phyloP scores from a whole-genome alignment of 1,140 invertebrate species.

The Micrasema minimum region DNA sequence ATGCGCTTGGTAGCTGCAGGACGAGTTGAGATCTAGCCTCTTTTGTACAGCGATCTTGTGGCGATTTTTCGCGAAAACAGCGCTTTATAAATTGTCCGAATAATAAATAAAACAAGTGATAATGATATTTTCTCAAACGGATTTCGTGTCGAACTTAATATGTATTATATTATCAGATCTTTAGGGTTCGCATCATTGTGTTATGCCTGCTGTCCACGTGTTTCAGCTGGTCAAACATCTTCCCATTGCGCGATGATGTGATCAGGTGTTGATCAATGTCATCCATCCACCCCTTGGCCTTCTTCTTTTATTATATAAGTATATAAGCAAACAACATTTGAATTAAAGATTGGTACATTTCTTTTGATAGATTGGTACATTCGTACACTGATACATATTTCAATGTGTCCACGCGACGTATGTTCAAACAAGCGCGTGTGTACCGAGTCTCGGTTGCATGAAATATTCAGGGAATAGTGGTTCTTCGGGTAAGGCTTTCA shows the following conservation, averaged over 20 bases:
- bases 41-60: too few relatives aligned
- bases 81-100: too few relatives aligned
- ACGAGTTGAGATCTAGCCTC: too few relatives aligned
- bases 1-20: too few relatives aligned
- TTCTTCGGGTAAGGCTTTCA: too few relatives aligned
- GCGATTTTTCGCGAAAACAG: too few relatives aligned
- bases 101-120: too few relatives aligned
- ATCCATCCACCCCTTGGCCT: constrained; percentile 21
- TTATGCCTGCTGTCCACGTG: background rate
- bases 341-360: constrained; percentile 30
- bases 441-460: background rate
- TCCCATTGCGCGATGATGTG: constrained; percentile 1
- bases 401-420: constrained; percentile 15
- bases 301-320: constrained; percentile 12
- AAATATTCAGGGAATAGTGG: background rate
- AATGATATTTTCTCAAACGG: too few relatives aligned
- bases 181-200: too few relatives aligned
- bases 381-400: constrained; percentile 24
- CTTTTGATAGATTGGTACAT: constrained; percentile 22
- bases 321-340: constrained; percentile 20
- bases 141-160: too few relatives aligned
- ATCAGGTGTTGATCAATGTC: constrained; percentile 19
- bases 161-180: too few relatives aligned
- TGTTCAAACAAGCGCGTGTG: background rate
- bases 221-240: constrained; percentile 14